Evolutionary conservation across 1,140 invertebrate species (phyloP).

Genomic region (Drosophila pruinosa): DNA sequence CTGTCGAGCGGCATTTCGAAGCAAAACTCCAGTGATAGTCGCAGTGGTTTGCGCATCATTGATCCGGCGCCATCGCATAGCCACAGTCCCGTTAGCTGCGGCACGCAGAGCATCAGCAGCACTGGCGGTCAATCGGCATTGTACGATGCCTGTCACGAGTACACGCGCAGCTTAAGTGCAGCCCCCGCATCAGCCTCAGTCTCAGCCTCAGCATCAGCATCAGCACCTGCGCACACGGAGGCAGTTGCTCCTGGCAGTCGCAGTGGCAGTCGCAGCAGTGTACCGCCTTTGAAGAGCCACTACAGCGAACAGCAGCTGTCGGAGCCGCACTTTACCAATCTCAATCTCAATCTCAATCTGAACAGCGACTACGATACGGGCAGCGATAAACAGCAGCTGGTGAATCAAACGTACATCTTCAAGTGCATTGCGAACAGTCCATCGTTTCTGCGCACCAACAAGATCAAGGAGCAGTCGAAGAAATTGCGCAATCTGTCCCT

Average conservation of each 20-base stretch:
- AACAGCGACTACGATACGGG: constrained; percentile 74
- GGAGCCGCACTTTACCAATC: constrained; percentile 67
- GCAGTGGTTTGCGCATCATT: constrained; percentile 51
- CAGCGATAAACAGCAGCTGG: constrained; percentile 77
- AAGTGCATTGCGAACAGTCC: constrained; percentile 82
- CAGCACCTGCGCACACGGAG: background rate
- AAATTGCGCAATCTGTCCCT: constrained; percentile 78
- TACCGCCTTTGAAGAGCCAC: constrained; percentile 69
- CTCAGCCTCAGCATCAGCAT: background rate
- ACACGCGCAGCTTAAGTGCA: constrained; percentile 73
- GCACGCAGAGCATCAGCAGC: constrained; percentile 61
- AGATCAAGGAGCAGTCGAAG: constrained; percentile 82
- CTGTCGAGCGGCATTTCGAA: constrained; percentile 75
- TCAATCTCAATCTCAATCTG: constrained; percentile 63
- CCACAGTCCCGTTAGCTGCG: constrained; percentile 74
- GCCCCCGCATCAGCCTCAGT: constrained; percentile 31
- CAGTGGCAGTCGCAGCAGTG: background rate
- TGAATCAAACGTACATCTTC: constrained; percentile 81
- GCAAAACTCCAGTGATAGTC: constrained; percentile 65
- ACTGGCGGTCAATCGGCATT: constrained; percentile 67
- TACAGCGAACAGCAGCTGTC: constrained; percentile 65
- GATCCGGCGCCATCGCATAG: constrained; percentile 41
- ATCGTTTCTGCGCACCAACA: constrained; percentile 80
- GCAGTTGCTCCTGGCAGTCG: constrained; percentile 21
- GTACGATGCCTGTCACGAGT: constrained; percentile 74